Conservation (phyloP, 1,140 invertebrate genomes). For the Nephotettix cincticeps region DNA sequence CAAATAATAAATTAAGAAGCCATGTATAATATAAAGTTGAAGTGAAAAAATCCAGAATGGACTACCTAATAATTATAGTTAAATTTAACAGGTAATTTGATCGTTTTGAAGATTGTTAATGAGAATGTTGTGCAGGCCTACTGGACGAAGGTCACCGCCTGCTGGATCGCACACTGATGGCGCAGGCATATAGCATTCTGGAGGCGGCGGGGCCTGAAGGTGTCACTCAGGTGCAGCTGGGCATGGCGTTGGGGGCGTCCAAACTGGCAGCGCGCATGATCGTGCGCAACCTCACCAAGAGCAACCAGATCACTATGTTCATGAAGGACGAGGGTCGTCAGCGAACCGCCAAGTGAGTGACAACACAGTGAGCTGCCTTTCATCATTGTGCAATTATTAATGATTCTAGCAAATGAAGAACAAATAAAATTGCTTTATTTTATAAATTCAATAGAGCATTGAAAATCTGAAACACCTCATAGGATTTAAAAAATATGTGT, state of each 20-base stretch:
- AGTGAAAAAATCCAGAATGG: too few species aligned
- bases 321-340: conserved; percentile 58
- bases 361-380: background rate
- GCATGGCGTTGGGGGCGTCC: conserved; percentile 50
- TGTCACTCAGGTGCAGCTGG: conserved; percentile 50
- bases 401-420: background rate
- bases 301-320: conserved; percentile 50
- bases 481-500: too few species aligned
- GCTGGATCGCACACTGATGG: conserved; percentile 48
- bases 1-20: too few species aligned
- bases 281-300: conserved; percentile 51
- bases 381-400: background rate
- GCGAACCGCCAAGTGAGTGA: conserved; percentile 49
- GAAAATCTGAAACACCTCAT: too few species aligned
- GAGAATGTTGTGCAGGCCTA: conserved; percentile 39
- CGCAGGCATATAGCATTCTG: conserved; percentile 52
- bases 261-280: conserved; percentile 54
- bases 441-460: too few species aligned
- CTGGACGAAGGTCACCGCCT: conserved; percentile 48
- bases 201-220: conserved; percentile 51
- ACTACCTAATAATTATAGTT: too few species aligned
- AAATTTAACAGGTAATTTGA: too few species aligned
- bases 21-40: too few species aligned
- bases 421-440: too few species aligned
- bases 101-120: too few species aligned